Conservation (phyloP, 2,113 vertebrate species). For the Fregata magnificens region DNA sequence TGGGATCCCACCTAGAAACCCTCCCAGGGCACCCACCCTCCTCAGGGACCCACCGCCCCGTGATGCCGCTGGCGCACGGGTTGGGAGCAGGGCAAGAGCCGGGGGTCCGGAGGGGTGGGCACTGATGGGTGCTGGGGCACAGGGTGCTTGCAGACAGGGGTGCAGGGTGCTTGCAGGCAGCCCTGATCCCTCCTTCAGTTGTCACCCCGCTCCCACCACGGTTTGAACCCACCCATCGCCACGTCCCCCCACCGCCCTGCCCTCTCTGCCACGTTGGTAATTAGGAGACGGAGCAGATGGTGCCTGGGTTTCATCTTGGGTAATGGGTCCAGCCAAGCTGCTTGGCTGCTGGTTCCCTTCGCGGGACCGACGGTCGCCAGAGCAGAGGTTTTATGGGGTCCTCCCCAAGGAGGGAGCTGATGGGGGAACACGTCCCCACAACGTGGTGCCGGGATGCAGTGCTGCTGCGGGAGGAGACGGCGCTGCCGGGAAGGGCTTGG, state of each 20-base stretch:
- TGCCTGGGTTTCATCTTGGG: slow-evolving; percentile 46
- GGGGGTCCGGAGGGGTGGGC: not conserved
- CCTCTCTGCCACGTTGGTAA: not conserved
- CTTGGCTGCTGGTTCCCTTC: not conserved
- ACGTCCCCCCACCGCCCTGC: not conserved
- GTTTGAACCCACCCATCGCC: not conserved
- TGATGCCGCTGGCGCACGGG: accelerated
- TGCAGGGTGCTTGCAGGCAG: not conserved
- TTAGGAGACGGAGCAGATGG: slow-evolving; percentile 47
- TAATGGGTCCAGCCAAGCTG: not conserved
- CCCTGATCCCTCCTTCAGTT: not conserved
- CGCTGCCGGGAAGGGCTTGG: not conserved
- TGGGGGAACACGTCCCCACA: no score
- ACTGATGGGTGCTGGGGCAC: not conserved
- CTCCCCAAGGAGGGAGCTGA: not conserved
- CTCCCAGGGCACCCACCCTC: not conserved
- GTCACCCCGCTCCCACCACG: not conserved
- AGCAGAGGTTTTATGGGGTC: not conserved
- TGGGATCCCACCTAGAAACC: not conserved
- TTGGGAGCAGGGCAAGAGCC: not conserved
- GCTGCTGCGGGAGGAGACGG: not conserved
- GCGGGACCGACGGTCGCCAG: accelerated
- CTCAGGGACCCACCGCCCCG: not conserved
- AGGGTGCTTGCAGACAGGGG: not conserved
- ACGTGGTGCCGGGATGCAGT: accelerated